Conservation (phyloP, 1,140 invertebrate species). For the Platyura marginata region DNA sequence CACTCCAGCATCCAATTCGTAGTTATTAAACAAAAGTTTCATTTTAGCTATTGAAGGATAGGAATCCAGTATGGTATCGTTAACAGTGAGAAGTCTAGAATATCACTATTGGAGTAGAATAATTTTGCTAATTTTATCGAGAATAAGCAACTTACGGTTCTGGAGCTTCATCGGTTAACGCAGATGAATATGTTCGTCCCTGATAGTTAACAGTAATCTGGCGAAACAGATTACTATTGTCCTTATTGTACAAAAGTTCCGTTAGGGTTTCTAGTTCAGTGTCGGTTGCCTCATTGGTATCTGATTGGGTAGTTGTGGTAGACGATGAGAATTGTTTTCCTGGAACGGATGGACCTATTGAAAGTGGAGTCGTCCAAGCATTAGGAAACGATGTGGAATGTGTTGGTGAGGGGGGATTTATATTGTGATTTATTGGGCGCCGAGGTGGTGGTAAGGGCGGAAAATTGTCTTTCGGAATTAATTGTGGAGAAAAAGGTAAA, state of each 20-base stretch:
- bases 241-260: conserved; percentile 51
- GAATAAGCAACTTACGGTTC: conserved; percentile 34
- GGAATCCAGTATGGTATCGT: conserved; percentile 31
- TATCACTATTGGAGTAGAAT: no score
- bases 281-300: conserved; percentile 18
- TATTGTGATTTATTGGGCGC: neutral
- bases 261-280: conserved; percentile 31
- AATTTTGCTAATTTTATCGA: no score
- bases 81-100: conserved; percentile 39
- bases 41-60: conserved; percentile 47
- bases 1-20: conserved; percentile 48
- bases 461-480: neutral
- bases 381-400: neutral
- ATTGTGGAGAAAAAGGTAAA: neutral
- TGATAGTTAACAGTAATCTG: conserved; percentile 49
- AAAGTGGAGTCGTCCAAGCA: neutral
- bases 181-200: conserved; percentile 44
- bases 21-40: conserved; percentile 51
- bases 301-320: neutral
- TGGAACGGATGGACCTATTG: neutral
- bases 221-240: conserved; percentile 45
- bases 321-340: neutral
- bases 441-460: neutral
- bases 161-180: conserved; percentile 46
- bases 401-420: neutral